Percentiles rank a stretch among this genome's conserved stretches.
Evolutionary conservation across 2,888 invertebrate genomes (phyloP).

Genomic region (Amaurobius ferox): DNA sequence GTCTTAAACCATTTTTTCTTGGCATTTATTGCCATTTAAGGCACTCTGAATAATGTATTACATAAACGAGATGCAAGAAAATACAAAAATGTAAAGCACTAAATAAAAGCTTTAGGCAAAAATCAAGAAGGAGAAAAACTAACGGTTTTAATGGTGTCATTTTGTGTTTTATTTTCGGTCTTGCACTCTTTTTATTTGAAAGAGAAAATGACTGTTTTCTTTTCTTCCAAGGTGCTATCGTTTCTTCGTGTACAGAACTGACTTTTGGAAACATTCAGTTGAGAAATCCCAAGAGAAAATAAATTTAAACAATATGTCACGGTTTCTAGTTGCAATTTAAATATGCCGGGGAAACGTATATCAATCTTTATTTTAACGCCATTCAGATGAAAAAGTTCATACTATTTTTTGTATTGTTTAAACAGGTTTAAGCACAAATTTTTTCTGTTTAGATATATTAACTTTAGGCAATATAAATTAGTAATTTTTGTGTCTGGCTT

Average conservation of each 20-base stretch:
- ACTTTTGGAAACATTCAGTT: background rate
- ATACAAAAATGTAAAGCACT: slow-evolving; percentile 19
- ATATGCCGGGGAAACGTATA: no score
- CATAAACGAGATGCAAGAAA: slow-evolving; percentile 47
- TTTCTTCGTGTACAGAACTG: background rate
- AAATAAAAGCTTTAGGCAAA: slow-evolving; percentile 45
- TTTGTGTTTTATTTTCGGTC: slow-evolving; percentile 19
- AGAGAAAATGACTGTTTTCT: background rate
- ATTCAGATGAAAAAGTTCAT: no score
- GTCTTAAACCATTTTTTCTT: slow-evolving; percentile 1
- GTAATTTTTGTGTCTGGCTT: no score
- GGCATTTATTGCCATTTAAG: slow-evolving; percentile 49
- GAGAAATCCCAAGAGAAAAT: background rate
- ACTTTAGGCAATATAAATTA: no score
- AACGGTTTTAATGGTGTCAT: slow-evolving; percentile 45
- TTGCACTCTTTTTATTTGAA: background rate
- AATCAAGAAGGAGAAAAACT: slow-evolving; percentile 6
- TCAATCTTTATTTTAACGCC: no score
- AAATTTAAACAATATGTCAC: background rate
- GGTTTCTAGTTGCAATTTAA: background rate
- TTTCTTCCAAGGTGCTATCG: background rate
- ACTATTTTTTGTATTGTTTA: no score
- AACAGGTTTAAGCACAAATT: no score
- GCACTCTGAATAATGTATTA: slow-evolving; percentile 59
- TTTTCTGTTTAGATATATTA: no score